These are phyloP conservation scores for Aradus depressus DNA, from an alignment of 2,888 invertebrate species.

Conservation along the genomic window DNA sequence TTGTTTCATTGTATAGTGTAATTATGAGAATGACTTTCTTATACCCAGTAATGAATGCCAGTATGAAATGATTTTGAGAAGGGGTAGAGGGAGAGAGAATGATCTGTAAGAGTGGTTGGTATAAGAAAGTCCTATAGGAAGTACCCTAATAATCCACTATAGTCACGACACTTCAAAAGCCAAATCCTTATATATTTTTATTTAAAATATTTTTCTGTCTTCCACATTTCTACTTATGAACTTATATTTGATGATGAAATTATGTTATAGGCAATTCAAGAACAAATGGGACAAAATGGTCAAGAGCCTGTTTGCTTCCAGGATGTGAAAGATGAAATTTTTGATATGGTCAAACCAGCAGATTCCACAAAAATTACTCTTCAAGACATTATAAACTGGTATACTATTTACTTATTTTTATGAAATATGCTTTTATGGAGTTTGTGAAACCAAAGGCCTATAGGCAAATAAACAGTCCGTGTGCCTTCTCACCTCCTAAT, in stretches of 20 bases:
- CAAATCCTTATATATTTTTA: neutral
- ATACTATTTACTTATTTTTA: constrained; percentile 24
- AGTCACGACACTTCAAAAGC: neutral
- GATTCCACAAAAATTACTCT: constrained; percentile 75
- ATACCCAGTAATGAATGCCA: too few species aligned
- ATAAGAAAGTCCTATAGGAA: too few species aligned
- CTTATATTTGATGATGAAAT: neutral
- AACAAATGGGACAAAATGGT: constrained; percentile 75
- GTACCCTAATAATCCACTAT: too few species aligned
- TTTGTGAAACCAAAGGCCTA: too few species aligned
- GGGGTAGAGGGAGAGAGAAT: too few species aligned
- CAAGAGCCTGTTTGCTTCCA: constrained; percentile 86
- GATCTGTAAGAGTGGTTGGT: too few species aligned
- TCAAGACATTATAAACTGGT: constrained; percentile 70
- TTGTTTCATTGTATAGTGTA: too few species aligned
- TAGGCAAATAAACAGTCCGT: too few species aligned
- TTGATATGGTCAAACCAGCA: constrained; percentile 91
- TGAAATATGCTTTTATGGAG: too few species aligned
- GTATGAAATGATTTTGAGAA: too few species aligned
- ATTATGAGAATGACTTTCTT: too few species aligned
- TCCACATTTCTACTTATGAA: neutral
- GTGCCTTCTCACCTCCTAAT: too few species aligned
- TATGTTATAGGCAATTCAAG: constrained; percentile 66
- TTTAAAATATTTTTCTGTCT: neutral
- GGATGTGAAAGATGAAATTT: constrained; percentile 93